Conservation (phyloP, 2,113 vertebrate species). For the Corydoras sp. region DNA sequence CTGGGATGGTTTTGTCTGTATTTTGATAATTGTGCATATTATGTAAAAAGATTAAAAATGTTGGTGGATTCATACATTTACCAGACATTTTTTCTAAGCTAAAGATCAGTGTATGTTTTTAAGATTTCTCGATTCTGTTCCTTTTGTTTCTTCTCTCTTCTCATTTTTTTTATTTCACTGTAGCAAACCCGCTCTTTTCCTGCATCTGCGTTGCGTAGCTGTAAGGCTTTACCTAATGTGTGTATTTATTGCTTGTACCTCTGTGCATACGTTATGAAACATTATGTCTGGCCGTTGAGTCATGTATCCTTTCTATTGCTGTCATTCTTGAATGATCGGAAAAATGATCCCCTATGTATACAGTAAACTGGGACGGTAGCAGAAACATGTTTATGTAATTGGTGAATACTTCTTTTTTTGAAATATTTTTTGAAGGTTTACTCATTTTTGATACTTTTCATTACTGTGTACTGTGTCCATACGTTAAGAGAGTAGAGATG, state of each 20-base stretch:
- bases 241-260: slow-evolving; percentile 99
- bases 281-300: slow-evolving; percentile 99
- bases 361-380: slow-evolving; percentile 99
- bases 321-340: slow-evolving; percentile 92
- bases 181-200: slow-evolving; percentile 96
- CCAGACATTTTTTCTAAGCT: slow-evolving; percentile 96
- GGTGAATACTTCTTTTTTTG: slow-evolving; percentile 81
- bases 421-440: slow-evolving; percentile 86
- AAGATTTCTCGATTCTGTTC: slow-evolving; percentile 62
- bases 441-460: slow-evolving; percentile 97
- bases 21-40: slow-evolving; percentile 99
- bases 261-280: slow-evolving; percentile 99
- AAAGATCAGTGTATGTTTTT: slow-evolving; percentile 90
- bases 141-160: slow-evolving; percentile 98
- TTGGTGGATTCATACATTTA: slow-evolving; percentile 99
- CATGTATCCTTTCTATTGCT: slow-evolving; percentile 99
- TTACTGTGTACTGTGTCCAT: slow-evolving; percentile 99
- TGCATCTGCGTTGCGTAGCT: slow-evolving; percentile 99
- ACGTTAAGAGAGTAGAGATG: slow-evolving; percentile 93
- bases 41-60: slow-evolving; percentile 87
- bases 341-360: slow-evolving; percentile 98
- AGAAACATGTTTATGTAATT: slow-evolving; percentile 96
- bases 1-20: slow-evolving; percentile 99
- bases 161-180: slow-evolving; percentile 98
- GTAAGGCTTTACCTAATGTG: slow-evolving; percentile 99